phyloP scores from a whole-genome alignment of 2,888 invertebrate species.

The Drosophila mercatorum region DNA sequence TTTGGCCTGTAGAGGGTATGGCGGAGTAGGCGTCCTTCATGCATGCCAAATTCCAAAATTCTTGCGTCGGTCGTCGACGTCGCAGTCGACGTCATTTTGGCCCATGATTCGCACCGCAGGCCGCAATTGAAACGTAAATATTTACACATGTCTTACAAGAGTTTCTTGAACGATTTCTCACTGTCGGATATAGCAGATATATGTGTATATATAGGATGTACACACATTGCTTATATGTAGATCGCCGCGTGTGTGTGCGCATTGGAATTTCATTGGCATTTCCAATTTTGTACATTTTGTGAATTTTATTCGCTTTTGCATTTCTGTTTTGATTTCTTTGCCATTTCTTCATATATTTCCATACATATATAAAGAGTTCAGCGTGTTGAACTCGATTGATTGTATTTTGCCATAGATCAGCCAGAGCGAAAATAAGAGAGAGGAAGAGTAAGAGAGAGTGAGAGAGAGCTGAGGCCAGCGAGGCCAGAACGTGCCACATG shows the following conservation, averaged over 20 bases:
- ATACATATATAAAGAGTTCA: constrained; percentile 33
- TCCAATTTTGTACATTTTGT: constrained; percentile 64
- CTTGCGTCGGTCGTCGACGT: constrained; percentile 79
- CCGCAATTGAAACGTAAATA: constrained; percentile 65
- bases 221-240: constrained; percentile 13
- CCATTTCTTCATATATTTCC: constrained; percentile 9
- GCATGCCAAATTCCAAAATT: constrained; percentile 78
- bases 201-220: not conserved
- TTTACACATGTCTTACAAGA: constrained; percentile 78
- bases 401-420: constrained; percentile 45
- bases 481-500: constrained; percentile 40
- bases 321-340: constrained; percentile 38
- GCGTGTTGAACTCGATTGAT: constrained; percentile 41
- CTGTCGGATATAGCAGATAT: constrained; percentile 56
- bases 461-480: constrained; percentile 20
- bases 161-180: constrained; percentile 62
- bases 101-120: constrained; percentile 16
- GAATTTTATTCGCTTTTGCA: constrained; percentile 3
- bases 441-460: not conserved
- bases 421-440: not conserved
- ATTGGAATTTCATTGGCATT: constrained; percentile 77
- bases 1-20: constrained; percentile 3
- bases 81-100: constrained; percentile 63
- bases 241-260: constrained; percentile 21
- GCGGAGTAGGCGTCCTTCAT: constrained; percentile 68